A percentile compares a stretch with the other conserved stretches of the same genome.
These are phyloP conservation scores for Himantopus leucocephalus DNA, from an alignment of 2,113 vertebrate species.

Conservation along the genomic window DNA sequence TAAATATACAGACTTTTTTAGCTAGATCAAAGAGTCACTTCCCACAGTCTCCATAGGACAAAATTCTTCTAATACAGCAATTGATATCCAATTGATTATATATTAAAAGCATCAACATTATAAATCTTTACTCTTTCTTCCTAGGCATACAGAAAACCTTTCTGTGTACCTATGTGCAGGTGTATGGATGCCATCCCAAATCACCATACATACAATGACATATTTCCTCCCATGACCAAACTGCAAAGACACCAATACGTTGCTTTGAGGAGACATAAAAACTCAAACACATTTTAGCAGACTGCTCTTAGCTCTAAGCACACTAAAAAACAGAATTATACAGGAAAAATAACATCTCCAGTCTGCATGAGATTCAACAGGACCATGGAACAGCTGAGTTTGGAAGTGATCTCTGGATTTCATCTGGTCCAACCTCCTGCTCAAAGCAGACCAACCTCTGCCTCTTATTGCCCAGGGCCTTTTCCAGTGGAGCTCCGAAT, in stretches of 20 bases:
- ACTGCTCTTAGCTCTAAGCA: not conserved
- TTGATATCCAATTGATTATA: not conserved
- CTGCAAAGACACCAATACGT: not conserved
- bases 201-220: not conserved
- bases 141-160: not conserved
- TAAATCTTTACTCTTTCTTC: not conserved
- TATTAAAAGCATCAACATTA: not conserved
- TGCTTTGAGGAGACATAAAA: not conserved
- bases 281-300: not conserved
- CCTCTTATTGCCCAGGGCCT: not conserved
- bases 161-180: not conserved
- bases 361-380: fast-evolving
- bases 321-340: not conserved
- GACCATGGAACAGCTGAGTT: not conserved
- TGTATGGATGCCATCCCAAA: not conserved
- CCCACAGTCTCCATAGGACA: not conserved
- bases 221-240: not conserved
- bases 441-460: not conserved
- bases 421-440: not conserved
- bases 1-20: not conserved
- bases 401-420: not conserved
- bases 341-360: not conserved
- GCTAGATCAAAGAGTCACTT: not conserved
- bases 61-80: not conserved
- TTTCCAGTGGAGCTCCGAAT: not conserved